Evolutionary conservation across 2,113 vertebrate genomes (phyloP).

Genomic region (Gila orcuttii): DNA sequence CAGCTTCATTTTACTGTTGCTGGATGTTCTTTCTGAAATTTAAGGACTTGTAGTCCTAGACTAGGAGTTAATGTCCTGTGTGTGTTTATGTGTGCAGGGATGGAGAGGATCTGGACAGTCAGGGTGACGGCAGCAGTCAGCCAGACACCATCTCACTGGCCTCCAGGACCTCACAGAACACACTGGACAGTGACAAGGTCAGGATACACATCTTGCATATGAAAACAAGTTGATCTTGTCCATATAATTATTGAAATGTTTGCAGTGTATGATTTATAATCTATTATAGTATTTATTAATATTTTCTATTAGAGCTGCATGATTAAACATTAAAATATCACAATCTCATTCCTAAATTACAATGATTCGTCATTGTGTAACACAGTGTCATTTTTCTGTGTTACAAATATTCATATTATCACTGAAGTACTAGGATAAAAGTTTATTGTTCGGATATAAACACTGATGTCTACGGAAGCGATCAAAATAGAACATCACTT

Average conservation of each 20-base stretch:
- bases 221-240: neutral
- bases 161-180: constrained; percentile 97
- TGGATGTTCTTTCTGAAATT: neutral
- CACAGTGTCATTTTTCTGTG: too few relatives aligned
- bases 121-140: constrained; percentile 97
- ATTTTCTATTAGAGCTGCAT: too few relatives aligned
- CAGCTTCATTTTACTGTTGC: neutral
- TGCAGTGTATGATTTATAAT: neutral
- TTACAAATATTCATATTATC: too few relatives aligned
- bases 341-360: too few relatives aligned
- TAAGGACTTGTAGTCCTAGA: neutral
- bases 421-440: too few relatives aligned
- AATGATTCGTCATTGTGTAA: too few relatives aligned
- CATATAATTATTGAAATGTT: neutral
- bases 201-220: constrained; percentile 41
- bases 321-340: too few relatives aligned
- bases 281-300: neutral
- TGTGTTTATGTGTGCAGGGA: constrained; percentile 79
- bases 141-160: constrained; percentile 98
- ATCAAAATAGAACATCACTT: too few relatives aligned
- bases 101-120: constrained; percentile 96
- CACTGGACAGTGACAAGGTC: constrained; percentile 97
- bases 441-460: too few relatives aligned
- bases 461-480: too few relatives aligned
- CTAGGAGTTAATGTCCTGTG: constrained; percentile 9